Percentiles rank a stretch among this genome's conserved stretches.
Evolutionary conservation across 2,888 invertebrate species (phyloP).

Genomic region (Hydrotaea diabolus): DNA sequence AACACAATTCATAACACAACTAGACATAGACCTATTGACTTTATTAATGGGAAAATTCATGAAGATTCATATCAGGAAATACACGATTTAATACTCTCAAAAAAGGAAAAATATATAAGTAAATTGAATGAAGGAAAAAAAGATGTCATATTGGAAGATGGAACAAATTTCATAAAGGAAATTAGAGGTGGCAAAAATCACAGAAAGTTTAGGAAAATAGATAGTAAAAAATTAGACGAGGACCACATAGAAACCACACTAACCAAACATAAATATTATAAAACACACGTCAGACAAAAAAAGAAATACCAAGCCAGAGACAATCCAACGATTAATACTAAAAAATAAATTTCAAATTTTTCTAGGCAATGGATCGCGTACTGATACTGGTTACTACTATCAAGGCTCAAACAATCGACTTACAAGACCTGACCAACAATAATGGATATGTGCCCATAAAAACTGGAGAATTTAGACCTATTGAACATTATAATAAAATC

Average conservation of each 20-base stretch:
- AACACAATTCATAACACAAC: too few species aligned
- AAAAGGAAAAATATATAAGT: background rate
- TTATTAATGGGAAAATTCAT: conserved; percentile 57
- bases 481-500: conserved; percentile 56
- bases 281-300: conserved; percentile 58
- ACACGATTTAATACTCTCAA: conserved; percentile 35
- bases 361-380: conserved; percentile 12
- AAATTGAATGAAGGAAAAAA: conserved; percentile 45
- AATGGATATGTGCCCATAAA: conserved; percentile 63
- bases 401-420: conserved; percentile 53
- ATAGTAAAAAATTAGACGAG: conserved; percentile 49
- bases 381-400: conserved; percentile 21
- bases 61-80: conserved; percentile 55
- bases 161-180: conserved; percentile 53
- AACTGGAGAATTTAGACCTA: too few species aligned
- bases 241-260: conserved; percentile 54
- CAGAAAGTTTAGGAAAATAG: conserved; percentile 63
- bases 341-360: conserved; percentile 16
- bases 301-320: conserved; percentile 59
- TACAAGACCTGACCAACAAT: conserved; percentile 61
- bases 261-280: conserved; percentile 64
- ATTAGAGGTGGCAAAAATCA: conserved; percentile 63
- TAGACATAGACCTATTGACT: too few species aligned
- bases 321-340: conserved; percentile 40
- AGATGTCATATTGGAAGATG: conserved; percentile 48